These are phyloP conservation scores for Marisa cornuarietis DNA, from an alignment of 1,140 invertebrate genomes.

Conservation along the genomic window DNA sequence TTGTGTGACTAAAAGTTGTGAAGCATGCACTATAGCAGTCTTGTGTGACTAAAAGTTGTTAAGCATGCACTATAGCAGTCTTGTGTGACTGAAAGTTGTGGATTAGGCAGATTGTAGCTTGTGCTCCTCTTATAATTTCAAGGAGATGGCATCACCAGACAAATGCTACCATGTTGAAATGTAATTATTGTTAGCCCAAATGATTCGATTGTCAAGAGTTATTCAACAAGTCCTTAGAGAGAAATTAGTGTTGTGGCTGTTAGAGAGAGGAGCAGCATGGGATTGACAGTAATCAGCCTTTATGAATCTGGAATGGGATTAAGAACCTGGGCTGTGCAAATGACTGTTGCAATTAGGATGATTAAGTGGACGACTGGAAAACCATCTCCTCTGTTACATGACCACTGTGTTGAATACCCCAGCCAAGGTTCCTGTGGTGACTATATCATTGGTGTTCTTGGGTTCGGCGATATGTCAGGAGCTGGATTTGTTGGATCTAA, in stretches of 20 bases:
- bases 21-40: too few species aligned
- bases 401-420: too few species aligned
- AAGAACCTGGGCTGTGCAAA: conserved; percentile 9
- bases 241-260: conserved; percentile 15
- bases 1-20: too few species aligned
- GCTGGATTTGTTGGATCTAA: too few species aligned
- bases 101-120: too few species aligned
- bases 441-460: too few species aligned
- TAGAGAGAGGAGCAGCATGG: conserved; percentile 19
- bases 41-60: too few species aligned
- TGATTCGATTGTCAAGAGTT: conserved; percentile 7
- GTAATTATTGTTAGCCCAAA: neutral
- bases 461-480: too few species aligned
- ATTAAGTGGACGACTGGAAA: conserved; percentile 11
- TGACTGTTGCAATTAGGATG: conserved; percentile 17
- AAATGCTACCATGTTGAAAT: neutral
- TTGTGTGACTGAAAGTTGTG: too few species aligned
- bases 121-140: too few species aligned
- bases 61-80: too few species aligned
- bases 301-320: conserved; percentile 19
- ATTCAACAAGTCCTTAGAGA: conserved; percentile 14
- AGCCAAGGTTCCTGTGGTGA: too few species aligned
- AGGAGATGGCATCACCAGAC: neutral
- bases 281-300: conserved; percentile 24
- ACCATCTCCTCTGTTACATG: conserved; percentile 10